Percentiles rank a stretch among this genome's conserved stretches.
phyloP scores from a whole-genome alignment of 2,888 invertebrate species.

The Scelioninae gen. 2 region DNA sequence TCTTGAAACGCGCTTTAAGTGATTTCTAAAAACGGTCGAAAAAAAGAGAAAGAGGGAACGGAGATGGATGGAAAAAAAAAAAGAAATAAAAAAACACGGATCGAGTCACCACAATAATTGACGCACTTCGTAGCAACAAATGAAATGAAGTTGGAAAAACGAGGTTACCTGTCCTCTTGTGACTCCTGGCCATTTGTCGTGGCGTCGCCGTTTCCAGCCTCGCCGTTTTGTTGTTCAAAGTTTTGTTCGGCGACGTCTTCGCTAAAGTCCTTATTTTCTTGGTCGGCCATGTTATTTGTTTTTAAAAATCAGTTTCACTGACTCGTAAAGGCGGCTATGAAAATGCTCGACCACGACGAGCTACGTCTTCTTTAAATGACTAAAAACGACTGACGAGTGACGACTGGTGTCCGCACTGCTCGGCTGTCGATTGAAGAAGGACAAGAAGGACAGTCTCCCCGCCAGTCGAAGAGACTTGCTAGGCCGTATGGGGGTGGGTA shows the following conservation, averaged over 20 bases:
- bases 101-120: conserved; percentile 20
- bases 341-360: no score
- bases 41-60: no score
- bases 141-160: conserved; percentile 47
- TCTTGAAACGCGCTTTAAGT: conserved; percentile 60
- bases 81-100: conserved; percentile 5
- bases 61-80: conserved; percentile 3
- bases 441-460: conserved; percentile 8
- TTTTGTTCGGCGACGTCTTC: conserved; percentile 72
- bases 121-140: no score
- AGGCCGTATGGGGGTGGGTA: no score
- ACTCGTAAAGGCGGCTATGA: neutral
- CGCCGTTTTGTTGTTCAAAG: conserved; percentile 76
- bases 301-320: conserved; percentile 31
- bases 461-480: no score
- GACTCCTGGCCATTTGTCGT: conserved; percentile 80
- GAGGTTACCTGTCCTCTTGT: conserved; percentile 74
- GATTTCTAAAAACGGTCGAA: no score
- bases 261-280: conserved; percentile 75
- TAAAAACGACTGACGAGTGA: conserved; percentile 58
- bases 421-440: conserved; percentile 73
- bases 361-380: conserved; percentile 23
- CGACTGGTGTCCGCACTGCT: conserved; percentile 67
- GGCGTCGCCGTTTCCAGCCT: conserved; percentile 79
- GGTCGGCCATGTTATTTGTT: conserved; percentile 70